A percentile compares a stretch with the other conserved stretches of the same genome.
These are phyloP conservation scores for Thamnophis sirtalis DNA, from an alignment of 2,113 vertebrate genomes.

Conservation along the genomic window DNA sequence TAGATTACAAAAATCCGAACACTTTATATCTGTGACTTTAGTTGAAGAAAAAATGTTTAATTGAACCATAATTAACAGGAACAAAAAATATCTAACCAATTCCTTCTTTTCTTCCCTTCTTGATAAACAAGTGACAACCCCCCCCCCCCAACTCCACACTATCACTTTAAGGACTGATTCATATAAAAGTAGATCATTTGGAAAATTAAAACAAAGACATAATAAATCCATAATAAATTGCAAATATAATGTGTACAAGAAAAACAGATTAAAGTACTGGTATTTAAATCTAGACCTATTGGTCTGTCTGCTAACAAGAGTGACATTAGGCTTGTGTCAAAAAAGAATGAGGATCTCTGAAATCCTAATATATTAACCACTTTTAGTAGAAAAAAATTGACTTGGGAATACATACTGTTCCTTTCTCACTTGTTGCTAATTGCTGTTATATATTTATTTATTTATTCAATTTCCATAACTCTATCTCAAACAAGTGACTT, in stretches of 20 bases:
- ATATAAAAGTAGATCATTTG: neutral
- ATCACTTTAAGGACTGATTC: neutral
- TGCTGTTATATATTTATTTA: neutral
- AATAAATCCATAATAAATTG: neutral
- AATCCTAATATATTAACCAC: neutral
- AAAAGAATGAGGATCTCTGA: neutral
- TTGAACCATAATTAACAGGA: neutral
- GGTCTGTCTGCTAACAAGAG: neutral
- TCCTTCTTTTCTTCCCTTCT: neutral
- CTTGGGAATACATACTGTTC: neutral
- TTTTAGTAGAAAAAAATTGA: neutral
- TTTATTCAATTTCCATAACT: no score
- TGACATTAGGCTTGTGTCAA: neutral
- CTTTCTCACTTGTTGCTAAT: neutral
- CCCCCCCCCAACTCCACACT: neutral
- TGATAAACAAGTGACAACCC: neutral
- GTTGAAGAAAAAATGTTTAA: neutral
- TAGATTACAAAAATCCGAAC: neutral
- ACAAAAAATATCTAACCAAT: neutral
- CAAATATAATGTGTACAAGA: neutral
- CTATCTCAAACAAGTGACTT: no score
- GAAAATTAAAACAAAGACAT: neutral
- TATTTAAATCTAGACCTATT: neutral
- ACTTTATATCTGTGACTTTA: neutral
- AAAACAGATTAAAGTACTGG: neutral